Base-by-base conservation (phyloP, 1,140 invertebrate genomes). In the Panagrolaimus sp. region DNA sequence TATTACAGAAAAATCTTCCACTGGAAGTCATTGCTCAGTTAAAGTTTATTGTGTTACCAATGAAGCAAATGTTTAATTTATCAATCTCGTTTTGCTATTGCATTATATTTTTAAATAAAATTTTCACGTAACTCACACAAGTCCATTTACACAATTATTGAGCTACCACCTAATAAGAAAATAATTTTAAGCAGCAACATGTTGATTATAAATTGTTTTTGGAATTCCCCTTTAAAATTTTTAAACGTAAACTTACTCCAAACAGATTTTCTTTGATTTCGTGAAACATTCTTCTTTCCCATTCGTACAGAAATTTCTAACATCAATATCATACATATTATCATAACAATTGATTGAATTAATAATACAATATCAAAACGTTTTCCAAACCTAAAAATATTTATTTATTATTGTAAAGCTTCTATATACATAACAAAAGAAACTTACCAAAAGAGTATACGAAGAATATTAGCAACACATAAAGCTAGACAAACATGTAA, bases 341-440 rank as follows among this genome's bases (percentile, higher is more conserved):
- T 96, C 95, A 98, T 98, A 31, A 98, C 89, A 81, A 98, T 88
- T 86, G 93, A 96, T 87, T 98, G 96, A 65, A 94, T 87, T 67
- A 99, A 87, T 72, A 99, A 86, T 71, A 95, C 93, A 80, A 91
- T 85, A 85, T 98, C 94, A 88, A 93, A 98, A 73, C 88, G 89
- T 85, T 93, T 93, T 63, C 94, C 95, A 89, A 98, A 98, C 94
- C 94, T 97, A 65, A 87, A 87, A 80, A n/a, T n/a, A 85, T 67
- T 69, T 67, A 31, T 63, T 13, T 23, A 74, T 31, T 44, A 63
- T 16, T 8, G 13, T 48, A 47, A 46, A n/a, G 14, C 63, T 45
- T 62, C 42, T 47, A 13, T 43, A 42, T 38, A n/a, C n/a, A 47
- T 20, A 63, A 51, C 42, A 44, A 70, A 65, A 69, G 64, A 73